phyloP scores from a whole-genome alignment of 2,888 invertebrate genomes.

The Zaprionus obscuricornis region DNA sequence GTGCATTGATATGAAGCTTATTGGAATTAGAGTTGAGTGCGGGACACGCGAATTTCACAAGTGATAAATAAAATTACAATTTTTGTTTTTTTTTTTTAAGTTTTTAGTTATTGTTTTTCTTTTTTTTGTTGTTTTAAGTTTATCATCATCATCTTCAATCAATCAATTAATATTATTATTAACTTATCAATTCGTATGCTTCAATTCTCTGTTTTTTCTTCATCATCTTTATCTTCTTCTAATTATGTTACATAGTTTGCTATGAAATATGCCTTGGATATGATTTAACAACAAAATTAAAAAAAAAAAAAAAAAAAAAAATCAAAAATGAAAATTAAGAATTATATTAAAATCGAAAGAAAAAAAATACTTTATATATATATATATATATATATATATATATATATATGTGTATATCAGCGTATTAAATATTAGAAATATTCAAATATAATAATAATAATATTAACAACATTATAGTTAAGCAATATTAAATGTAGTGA shows the following conservation, averaged over 20 bases:
- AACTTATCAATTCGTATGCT: slow-evolving; percentile 44
- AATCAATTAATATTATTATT: slow-evolving; percentile 36
- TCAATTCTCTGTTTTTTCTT: slow-evolving; percentile 8
- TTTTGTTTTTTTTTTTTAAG: too few relatives aligned
- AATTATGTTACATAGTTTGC: slow-evolving; percentile 40
- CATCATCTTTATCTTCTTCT: slow-evolving; percentile 15
- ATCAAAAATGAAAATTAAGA: neutral
- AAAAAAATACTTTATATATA: slow-evolving; percentile 40
- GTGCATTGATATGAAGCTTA: too few relatives aligned
- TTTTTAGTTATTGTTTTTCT: slow-evolving; percentile 45
- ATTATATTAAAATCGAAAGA: too few relatives aligned
- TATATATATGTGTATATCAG: slow-evolving; percentile 27
- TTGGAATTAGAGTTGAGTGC: too few relatives aligned
- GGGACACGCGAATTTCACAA: too few relatives aligned
- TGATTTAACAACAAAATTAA: slow-evolving; percentile 40
- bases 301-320: slow-evolving; percentile 20
- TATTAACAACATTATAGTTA: slow-evolving; percentile 74
- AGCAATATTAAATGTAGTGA: slow-evolving; percentile 48
- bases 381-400: slow-evolving; percentile 10
- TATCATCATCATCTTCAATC: slow-evolving; percentile 41
- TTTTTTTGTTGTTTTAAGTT: slow-evolving; percentile 30
- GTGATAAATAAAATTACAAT: too few relatives aligned
- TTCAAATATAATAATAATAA: slow-evolving; percentile 74
- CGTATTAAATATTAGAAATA: slow-evolving; percentile 64
- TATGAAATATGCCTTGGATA: slow-evolving; percentile 40